Evolutionary conservation across 1,140 invertebrate genomes (phyloP), one percentile per base, ranked within the genome.

Genomic region (Lordiphosa mommai): DNA sequence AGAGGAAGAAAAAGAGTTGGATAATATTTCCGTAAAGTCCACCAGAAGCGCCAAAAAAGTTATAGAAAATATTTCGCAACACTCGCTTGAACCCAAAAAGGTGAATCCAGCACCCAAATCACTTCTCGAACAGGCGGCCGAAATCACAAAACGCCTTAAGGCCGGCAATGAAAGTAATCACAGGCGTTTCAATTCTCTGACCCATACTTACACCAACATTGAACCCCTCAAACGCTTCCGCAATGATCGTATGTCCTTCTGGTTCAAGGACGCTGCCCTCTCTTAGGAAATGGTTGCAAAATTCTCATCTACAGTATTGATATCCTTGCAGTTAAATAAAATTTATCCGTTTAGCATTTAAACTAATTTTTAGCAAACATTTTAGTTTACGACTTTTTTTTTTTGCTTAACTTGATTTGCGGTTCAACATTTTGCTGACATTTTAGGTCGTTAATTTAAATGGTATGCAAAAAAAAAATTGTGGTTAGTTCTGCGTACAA

Each of bases 361-460:
- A 5, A 44, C n/a, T 27, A 27, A 27, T 27, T 27, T 27, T 27
- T 27, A 7, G 23, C 23, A 27, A 27, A 27, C 23, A 7, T 52
- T 49, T 23, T 17, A 27, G 43, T 57, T 33, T 33, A 29, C 29
- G 8, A 27, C 40, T 47, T 37, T 27, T 20, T 30, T 61, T 20
- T 41, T 29, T 32, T 4, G 32, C n/a, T 53, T 58, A 67, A 67
- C 51, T 52, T 76, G 76, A 84, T 84, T 82, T 84, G 77, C 48
- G 77, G 76, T 76, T 38, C 1, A 50, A 29, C 49, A 41, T 68
- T 80, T 63, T 56, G 61, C 66, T 49, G 61, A 82, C 71, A 63
- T 60, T 76, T 69, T 17, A 41, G 59, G 68, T 67, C 66, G 76
- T 82, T 82, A 71, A 80, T 82, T 71, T 64, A 76, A 82, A 82